Evolutionary conservation across 2,113 vertebrate species (phyloP).

Genomic region (Elephantulus edwardii): DNA sequence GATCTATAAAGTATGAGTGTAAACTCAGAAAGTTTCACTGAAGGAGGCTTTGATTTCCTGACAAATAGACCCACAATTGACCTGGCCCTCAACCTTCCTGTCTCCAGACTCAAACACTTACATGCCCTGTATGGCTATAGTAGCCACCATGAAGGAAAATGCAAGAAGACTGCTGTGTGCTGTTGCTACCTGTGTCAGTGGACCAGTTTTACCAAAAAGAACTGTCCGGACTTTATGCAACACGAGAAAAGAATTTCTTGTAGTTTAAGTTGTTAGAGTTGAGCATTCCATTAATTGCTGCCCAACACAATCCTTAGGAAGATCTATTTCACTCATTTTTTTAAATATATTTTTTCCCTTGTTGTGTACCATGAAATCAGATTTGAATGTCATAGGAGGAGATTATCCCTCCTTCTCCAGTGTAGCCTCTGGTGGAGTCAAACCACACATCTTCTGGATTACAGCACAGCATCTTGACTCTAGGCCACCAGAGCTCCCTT

Average conservation of each 20-base stretch:
- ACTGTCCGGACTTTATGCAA: background rate
- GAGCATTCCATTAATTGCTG: background rate
- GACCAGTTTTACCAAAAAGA: background rate
- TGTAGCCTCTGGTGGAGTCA: too few species aligned
- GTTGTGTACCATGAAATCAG: too few species aligned
- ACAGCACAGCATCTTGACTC: too few species aligned
- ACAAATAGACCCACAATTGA: background rate
- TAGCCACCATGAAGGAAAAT: background rate
- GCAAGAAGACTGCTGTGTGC: background rate
- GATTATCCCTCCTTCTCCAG: too few species aligned
- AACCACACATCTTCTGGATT: too few species aligned
- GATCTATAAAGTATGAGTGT: background rate
- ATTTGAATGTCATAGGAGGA: too few species aligned
- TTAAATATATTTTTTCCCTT: too few species aligned
- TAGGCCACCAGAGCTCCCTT: too few species aligned
- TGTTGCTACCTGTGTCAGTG: background rate
- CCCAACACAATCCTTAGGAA: background rate
- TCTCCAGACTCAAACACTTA: background rate
- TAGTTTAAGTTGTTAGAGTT: background rate
- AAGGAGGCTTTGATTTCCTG: background rate
- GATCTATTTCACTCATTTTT: background rate
- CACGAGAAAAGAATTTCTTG: background rate
- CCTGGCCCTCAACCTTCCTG: background rate
- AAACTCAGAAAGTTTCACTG: background rate
- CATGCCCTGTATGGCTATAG: background rate